Base-by-base conservation (phyloP, 2,888 invertebrate species). In the Gastracanthus pulcherrimus region DNA sequence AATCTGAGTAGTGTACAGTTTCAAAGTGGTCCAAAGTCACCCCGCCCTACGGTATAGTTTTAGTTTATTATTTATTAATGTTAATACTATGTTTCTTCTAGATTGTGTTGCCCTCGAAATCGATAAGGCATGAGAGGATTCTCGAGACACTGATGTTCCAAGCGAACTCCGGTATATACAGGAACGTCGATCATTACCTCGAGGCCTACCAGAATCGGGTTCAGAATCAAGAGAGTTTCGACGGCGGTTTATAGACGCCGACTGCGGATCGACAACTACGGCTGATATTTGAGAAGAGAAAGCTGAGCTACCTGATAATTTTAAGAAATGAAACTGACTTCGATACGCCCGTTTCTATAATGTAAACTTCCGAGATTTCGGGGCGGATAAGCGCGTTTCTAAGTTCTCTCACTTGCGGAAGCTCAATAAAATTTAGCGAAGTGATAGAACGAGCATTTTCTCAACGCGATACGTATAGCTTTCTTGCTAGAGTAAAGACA, bases 101-200 rank as follows among this genome's bases (percentile, higher is more conserved):
- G 95, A 94, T 97, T 89, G 98, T 98, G 82, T 93, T 98, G 87
- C 98, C 98, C 67, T 97, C 97, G 82, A 98, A 98, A 91, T 97
- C 97, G 66, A 97, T 98, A 87, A 97, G 96, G 91, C 97, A 98
- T 92, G 98, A 98, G 92, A 94, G 96, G 78, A 98, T 98, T 86
- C 93, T 98, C 89, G 97, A 98, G 91, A 98, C 98, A 4, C 93
- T 98, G 67, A 97, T 97, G 96, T 96, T 96, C 92, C 98, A 98
- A 92, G 98, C 98, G 72, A 97, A 97, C 92, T 95, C 97, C 2
- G 98, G 98, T 62, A 97, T 97, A 94, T 98, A 97, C 92, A 94
- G 97, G 82, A 96, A 98, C 90, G 97, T 97, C 90, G 97, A 97
- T 91, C 95, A 95, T 86, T 96, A 96, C 89, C 92, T 98, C 88